Evolutionary conservation across 2,888 invertebrate genomes (phyloP), one percentile per base, ranked within the genome.

Genomic region (Euplagia quadripunctaria): DNA sequence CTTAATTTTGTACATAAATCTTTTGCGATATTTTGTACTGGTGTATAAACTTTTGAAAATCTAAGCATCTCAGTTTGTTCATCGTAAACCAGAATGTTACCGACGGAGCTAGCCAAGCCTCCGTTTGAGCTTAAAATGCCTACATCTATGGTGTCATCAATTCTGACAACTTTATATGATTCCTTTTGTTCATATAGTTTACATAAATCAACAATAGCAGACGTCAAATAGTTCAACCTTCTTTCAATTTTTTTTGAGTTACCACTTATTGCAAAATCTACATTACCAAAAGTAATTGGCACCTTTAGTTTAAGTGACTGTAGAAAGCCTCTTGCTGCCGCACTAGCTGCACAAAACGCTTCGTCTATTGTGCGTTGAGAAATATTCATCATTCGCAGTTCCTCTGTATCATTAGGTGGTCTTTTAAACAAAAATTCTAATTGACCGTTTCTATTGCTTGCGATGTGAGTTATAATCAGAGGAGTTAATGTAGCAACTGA

Each of bases 281-380:
- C 64, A 46, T 83, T 83, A 8, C 83, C 83, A 41, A 83, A 83
- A 3, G 72, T 17, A 20, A 55, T 11, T 0, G 81, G 83, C 0
- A 83, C 76, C 71, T 76, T 81, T 7, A 80, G 69, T 16, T 52
- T 4, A 8, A 41, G 9, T 11, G 17, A 17, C 7, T n/a, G 11
- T 46, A 74, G 42, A 12, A 70, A 46, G 7, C 64, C 6, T 46
- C 31, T 67, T 52, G 63, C 74, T 0, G 43, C 64, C 0, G 43
- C 42, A 20, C 42, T 55, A 2, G 42, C 63, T 17, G 42, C 17
- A 31, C 43, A 7, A n/a, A 55, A 20, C 55, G 68, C 51, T 52
- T 72, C 43, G 7, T 67, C 52, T 46, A 72, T 42, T 31, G 17
- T 20, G 4, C 8, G 1, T 41, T 31, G 31, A 42, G 61, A 5